Percentiles rank a stretch among this genome's conserved stretches.
Conservation (phyloP, 1,140 invertebrate species). For the Bathynomus jamesi region DNA sequence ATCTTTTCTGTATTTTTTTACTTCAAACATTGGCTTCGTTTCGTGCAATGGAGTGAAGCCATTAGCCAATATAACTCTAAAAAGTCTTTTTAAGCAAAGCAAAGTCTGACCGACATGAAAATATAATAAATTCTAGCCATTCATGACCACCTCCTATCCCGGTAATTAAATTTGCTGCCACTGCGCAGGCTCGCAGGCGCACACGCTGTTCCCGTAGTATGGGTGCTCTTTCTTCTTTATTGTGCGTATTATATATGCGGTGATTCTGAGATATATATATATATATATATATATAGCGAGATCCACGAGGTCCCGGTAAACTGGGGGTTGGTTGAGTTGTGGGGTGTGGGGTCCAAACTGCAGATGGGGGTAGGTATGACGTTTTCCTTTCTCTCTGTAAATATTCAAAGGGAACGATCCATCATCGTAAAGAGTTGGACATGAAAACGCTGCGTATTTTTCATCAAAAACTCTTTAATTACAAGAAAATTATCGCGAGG, state of each 20-base stretch:
- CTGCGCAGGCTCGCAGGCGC: neutral
- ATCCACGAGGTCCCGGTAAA: too few species aligned
- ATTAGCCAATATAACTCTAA: neutral
- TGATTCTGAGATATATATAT: too few species aligned
- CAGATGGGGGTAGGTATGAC: neutral
- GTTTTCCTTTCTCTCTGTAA: neutral
- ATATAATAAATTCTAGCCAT: neutral
- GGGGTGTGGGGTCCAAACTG: neutral
- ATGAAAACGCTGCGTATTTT: neutral
- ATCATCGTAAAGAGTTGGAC: neutral
- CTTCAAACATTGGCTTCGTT: neutral
- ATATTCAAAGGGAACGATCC: neutral
- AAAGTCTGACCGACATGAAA: neutral
- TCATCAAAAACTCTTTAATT: constrained; percentile 1
- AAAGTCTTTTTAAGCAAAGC: neutral
- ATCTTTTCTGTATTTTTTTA: too few species aligned
- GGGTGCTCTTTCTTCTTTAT: too few species aligned
- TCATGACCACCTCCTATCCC: neutral
- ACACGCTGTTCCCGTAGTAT: too few species aligned
- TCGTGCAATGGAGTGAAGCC: neutral
- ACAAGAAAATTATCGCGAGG: neutral
- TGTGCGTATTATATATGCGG: too few species aligned
- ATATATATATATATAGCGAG: too few species aligned
- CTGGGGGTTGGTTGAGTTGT: too few species aligned
- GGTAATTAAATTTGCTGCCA: neutral